These are phyloP conservation scores for Coelopa pilipes DNA, from an alignment of 2,888 invertebrate genomes.

Conservation along the genomic window DNA sequence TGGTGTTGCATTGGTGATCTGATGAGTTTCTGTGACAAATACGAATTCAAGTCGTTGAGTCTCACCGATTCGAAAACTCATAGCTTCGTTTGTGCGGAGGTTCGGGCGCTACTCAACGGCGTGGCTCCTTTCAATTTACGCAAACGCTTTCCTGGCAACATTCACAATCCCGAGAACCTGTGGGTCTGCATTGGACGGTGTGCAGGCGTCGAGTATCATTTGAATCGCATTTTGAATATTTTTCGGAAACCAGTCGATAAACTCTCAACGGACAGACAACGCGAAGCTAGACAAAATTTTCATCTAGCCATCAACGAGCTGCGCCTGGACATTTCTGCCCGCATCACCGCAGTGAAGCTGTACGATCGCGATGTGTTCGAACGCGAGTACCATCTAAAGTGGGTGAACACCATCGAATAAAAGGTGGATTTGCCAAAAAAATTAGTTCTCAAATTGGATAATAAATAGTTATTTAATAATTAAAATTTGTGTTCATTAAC, in stretches of 20 bases:
- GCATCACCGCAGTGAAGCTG: constrained; percentile 57
- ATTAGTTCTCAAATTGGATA: not conserved
- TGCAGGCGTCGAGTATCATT: constrained; percentile 58
- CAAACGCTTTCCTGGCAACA: constrained; percentile 58
- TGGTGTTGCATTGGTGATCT: constrained; percentile 61
- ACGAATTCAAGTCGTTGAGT: constrained; percentile 58
- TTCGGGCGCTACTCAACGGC: constrained; percentile 50
- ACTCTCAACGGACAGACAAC: constrained; percentile 58
- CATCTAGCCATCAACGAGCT: constrained; percentile 59
- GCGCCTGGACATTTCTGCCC: constrained; percentile 59
- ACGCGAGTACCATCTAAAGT: constrained; percentile 56
- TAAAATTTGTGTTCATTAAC: not conserved
- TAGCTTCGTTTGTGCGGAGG: constrained; percentile 55
- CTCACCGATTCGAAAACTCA: constrained; percentile 54
- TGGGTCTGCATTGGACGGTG: constrained; percentile 61
- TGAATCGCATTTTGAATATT: constrained; percentile 56
- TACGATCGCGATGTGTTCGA: constrained; percentile 59
- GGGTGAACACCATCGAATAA: constrained; percentile 51
- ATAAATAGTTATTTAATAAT: not conserved
- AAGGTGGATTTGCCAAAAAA: not conserved
- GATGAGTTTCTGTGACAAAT: constrained; percentile 60
- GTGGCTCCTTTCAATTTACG: constrained; percentile 57
- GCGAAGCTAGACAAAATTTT: constrained; percentile 58
- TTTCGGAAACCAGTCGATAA: constrained; percentile 58
- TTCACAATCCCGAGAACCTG: constrained; percentile 58